Evolutionary conservation across 1,140 invertebrate species (phyloP), one percentile per base, ranked within the genome.

Genomic region (Brachionus sp.): DNA sequence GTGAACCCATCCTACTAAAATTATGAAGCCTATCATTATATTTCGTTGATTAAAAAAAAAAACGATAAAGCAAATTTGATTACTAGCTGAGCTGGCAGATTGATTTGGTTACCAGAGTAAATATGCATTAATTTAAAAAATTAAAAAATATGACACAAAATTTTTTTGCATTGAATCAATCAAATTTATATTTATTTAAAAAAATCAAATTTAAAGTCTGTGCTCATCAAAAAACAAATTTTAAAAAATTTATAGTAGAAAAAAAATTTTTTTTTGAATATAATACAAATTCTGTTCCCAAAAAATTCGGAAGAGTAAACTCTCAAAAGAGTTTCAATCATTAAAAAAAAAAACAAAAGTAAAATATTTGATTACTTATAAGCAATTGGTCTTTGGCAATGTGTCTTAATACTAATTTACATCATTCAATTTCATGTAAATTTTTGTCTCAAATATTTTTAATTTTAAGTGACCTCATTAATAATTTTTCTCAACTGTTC

Each of bases 401-500:
- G 19, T 39, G 37, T 29, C 25, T 70, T 70, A 75, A 75, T 75
- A 75, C 70, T 75, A 25, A 29, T 70, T 70, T 70, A 70, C 16
- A 75, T 75, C n/a, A 44, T 75, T 75, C 2, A 37, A 39, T 70
- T 70, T 70, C n/a, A 70, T 39, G 16, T 39, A 39, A 39, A 70
- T 70, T 66, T 35, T 66, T 33, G 5, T 29, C 33, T 12, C 1
- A 66, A 29, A 53, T 5, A n/a, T 53, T 53, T 53, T 16, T 53
- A 66, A n/a, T n/a, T 66, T 29, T 75, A 75, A 25, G 70, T 75
- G 46, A 80, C 33, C 29, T 80, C 77, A 23, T 66, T 80, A n/a
- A 80, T 44, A 1, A 80, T 25, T 42, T 57, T 66, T 25, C 57
- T 29, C 33, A 80, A 66, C 35, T 80, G 50, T 37, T 80, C 77